Conservation (phyloP, 2,888 invertebrate genomes). For the Portevinia maculata region DNA sequence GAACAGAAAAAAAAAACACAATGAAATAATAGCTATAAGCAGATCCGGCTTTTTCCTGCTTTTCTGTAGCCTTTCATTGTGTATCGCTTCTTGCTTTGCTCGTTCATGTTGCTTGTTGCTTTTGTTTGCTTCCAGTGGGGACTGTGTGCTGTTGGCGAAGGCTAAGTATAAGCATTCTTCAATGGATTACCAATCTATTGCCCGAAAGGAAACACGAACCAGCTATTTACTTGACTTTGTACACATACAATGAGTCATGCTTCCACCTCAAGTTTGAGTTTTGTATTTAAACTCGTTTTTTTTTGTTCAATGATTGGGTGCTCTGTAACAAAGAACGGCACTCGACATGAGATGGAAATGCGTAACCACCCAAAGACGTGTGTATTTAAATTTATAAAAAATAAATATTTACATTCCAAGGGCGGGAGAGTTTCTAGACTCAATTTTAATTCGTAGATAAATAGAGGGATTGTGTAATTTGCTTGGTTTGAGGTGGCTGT, state of each 20-base stretch:
- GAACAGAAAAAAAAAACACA: background rate
- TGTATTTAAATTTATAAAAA: background rate
- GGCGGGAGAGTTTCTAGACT: background rate
- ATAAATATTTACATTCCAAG: background rate
- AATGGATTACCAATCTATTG: constrained; percentile 54
- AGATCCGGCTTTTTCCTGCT: constrained; percentile 37
- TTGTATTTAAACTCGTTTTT: constrained; percentile 51
- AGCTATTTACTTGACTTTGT: constrained; percentile 24
- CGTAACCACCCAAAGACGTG: background rate
- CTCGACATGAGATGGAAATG: background rate
- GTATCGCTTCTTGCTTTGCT: constrained; percentile 11
- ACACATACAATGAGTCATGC: constrained; percentile 47
- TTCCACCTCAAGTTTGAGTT: background rate
- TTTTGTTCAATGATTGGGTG: background rate
- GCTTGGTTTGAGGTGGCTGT: too few species aligned
- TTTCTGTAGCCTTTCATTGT: constrained; percentile 17
- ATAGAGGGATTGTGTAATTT: too few species aligned
- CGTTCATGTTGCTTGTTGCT: background rate
- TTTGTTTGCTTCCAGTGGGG: constrained; percentile 33
- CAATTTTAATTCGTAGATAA: too few species aligned
- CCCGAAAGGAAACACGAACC: constrained; percentile 31
- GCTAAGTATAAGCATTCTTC: constrained; percentile 56
- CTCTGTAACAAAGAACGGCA: background rate
- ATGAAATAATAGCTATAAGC: constrained; percentile 3
- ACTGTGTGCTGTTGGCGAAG: constrained; percentile 47